phyloP scores from a whole-genome alignment of 1,140 invertebrate species.

The Hylaeus anthracinus region DNA sequence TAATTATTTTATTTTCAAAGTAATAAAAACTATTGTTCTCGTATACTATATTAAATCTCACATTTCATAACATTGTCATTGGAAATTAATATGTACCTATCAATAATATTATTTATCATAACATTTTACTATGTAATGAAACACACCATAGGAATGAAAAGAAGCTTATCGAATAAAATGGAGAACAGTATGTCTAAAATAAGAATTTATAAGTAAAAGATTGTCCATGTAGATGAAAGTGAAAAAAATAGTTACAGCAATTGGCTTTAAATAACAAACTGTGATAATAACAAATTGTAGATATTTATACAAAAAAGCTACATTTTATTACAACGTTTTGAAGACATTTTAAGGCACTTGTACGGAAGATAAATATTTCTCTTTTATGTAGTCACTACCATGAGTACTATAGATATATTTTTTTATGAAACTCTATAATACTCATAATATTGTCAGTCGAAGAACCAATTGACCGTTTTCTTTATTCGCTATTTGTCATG shows the following conservation, averaged over 20 bases:
- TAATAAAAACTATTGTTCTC: constrained; percentile 10
- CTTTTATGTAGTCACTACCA: constrained; percentile 46
- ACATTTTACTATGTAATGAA: not conserved
- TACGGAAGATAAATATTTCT: constrained; percentile 56
- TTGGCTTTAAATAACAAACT: not conserved
- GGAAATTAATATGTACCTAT: constrained; percentile 17
- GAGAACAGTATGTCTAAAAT: not conserved
- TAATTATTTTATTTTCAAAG: not conserved
- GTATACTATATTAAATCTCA: constrained; percentile 20
- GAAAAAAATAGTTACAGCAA: not conserved
- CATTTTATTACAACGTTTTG: constrained; percentile 61
- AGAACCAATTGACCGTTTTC: constrained; percentile 25
- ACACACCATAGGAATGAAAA: constrained; percentile 13
- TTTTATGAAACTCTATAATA: constrained; percentile 61
- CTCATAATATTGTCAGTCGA: constrained; percentile 54
- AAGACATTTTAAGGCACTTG: constrained; percentile 72
- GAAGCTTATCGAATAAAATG: constrained; percentile 1
- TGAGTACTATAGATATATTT: constrained; percentile 50
- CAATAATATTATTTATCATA: constrained; percentile 26
- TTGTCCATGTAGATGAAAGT: not conserved
- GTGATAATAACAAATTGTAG: constrained; percentile 6
- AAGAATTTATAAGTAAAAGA: constrained; percentile 2
- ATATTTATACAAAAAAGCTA: constrained; percentile 55
- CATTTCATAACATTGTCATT: constrained; percentile 14
- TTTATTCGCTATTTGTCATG: constrained; percentile 46